Percentiles rank a stretch among this genome's conserved stretches.
phyloP scores from a whole-genome alignment of 2,797 vertebrate genomes.

The Myiotriccus ornatus region DNA sequence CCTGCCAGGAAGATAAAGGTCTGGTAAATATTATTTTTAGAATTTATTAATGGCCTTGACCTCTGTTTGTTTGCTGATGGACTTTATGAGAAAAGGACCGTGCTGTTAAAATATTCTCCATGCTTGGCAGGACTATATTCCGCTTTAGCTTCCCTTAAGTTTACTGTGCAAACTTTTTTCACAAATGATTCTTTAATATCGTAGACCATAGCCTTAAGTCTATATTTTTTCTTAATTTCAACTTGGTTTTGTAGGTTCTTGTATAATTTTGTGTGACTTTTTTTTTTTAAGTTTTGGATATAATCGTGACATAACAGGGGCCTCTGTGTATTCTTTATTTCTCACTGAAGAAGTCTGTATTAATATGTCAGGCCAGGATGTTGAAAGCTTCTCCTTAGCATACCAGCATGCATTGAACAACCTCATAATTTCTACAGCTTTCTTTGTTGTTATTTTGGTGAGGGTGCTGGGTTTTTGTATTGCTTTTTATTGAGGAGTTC shows the following conservation, averaged over 20 bases:
- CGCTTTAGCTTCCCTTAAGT: neutral
- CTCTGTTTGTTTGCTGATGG: constrained; percentile 24
- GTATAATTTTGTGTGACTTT: neutral
- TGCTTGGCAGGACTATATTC: neutral
- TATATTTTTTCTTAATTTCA: neutral
- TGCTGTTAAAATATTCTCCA: constrained; percentile 8
- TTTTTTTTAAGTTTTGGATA: neutral
- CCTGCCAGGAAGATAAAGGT: constrained; percentile 48
- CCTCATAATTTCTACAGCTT: neutral
- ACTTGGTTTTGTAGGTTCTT: neutral
- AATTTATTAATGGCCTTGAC: constrained; percentile 62
- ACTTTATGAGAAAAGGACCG: neutral
- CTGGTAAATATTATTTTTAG: constrained; percentile 66
- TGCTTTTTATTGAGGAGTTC: neutral
- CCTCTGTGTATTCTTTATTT: neutral
- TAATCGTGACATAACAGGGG: neutral
- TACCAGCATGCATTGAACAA: neutral
- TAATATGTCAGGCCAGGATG: neutral
- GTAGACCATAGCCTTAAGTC: neutral
- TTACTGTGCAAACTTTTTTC: neutral
- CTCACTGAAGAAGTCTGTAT: neutral
- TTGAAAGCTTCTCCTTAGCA: neutral
- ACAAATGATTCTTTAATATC: neutral
- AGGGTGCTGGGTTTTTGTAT: neutral
- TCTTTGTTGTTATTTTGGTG: neutral